Conservation (phyloP, 2,797 vertebrate species). For the Acipenser oxyrinchus region DNA sequence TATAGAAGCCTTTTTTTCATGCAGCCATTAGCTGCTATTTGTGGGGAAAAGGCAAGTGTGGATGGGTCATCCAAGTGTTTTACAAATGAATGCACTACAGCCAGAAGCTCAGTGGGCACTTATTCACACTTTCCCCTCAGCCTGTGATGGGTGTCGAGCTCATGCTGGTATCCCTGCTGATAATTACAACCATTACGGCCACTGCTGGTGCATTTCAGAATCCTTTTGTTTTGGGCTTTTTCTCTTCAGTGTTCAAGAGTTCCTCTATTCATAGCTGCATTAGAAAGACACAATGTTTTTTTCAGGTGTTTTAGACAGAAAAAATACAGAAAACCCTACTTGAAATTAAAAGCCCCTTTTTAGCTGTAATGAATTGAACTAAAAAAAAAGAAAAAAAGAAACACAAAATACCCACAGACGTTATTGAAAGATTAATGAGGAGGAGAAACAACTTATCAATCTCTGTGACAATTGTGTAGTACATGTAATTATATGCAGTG, state of each 20-base stretch:
- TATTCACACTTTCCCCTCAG: constrained; percentile 43
- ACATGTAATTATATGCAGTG: constrained; percentile 51
- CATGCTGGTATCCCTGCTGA: constrained; percentile 54
- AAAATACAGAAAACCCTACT: constrained; percentile 39
- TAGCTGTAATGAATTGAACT: constrained; percentile 31
- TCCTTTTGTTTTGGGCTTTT: constrained; percentile 73
- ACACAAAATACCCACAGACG: constrained; percentile 29
- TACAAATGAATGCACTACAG: constrained; percentile 70
- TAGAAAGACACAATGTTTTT: constrained; percentile 59
- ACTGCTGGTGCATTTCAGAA: constrained; percentile 61
- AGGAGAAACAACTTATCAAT: constrained; percentile 64
- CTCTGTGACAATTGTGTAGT: constrained; percentile 51
- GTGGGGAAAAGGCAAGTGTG: constrained; percentile 62
- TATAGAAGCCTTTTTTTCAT: constrained; percentile 46
- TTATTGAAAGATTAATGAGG: constrained; percentile 62
- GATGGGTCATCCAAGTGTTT: constrained; percentile 68
- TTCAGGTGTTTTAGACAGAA: constrained; percentile 45
- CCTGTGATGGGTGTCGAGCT: constrained; percentile 55
- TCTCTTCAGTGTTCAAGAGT: constrained; percentile 65
- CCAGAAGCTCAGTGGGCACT: constrained; percentile 46
- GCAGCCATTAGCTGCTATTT: constrained; percentile 64
- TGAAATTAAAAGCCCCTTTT: constrained; percentile 33
- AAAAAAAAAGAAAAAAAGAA: constrained; percentile 35
- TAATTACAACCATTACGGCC: constrained; percentile 69
- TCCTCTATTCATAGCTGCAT: constrained; percentile 61